Evolutionary conservation across 1,140 invertebrate genomes (phyloP), one percentile per base, ranked within the genome.

Genomic region (Drosophila nigrodunni): DNA sequence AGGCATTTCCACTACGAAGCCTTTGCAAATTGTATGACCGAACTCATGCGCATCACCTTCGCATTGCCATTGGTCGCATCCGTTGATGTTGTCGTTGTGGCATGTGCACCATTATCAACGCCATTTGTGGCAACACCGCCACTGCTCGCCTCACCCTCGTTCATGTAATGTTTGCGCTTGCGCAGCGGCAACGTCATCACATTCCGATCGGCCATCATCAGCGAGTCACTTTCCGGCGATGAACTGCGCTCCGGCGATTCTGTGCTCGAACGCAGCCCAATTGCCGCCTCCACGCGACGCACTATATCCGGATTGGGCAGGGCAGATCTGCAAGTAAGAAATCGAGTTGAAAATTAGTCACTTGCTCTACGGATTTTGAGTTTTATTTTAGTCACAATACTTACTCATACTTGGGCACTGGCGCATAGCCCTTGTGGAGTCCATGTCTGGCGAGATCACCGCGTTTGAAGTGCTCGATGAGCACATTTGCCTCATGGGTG

Each of bases 11-110:
- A 47, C 55, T 95, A 95, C 78, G 95, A 95, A 10, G 96, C 95
- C 72, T 95, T 94, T 7, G 96, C 96, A 87, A 96, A 97, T 62
- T 97, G 96, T 77, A 97, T 97, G 44, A 97, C 96, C 0, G 96
- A 96, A 75, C 94, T 96, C 80, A 96, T 95, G 50, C 96, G 93
- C 74, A 92, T 94, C 92, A 90, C 93, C 77, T 87, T 92, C 21
- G 77, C 62, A 50, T 65, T 70, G 21, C 41, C 18, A 7, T 74
- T 50, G 21, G 55, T 72, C 15, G 15, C 68, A 58, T 41, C 78
- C 11, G 49, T 25, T 9, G 18, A 30, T 9, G 59, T 15, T 3
- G 41, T 15, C 2, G 65, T 8, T 7, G 46, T 18, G 2, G 25
- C 13, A 18, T 34, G 47, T 18, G 30, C 0, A 18, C 34, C 66